Base-by-base conservation (phyloP, 2,797 vertebrate genomes). In the Hyperoplus lanceolatus region DNA sequence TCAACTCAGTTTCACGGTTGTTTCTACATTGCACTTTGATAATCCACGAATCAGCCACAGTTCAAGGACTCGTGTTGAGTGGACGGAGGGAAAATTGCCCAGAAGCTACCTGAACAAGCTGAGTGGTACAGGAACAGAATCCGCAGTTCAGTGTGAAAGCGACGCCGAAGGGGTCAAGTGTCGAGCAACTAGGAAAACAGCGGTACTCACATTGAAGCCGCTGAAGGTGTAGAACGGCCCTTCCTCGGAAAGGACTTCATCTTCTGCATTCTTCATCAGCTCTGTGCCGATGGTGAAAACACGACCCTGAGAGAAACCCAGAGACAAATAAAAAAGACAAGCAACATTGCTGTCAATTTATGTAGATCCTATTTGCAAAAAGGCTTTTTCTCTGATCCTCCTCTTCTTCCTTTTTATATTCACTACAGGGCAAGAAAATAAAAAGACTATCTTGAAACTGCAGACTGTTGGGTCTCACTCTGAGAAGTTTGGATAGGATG, bases 221-320 rank as follows among this genome's bases (percentile, higher is more conserved):
- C 75, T 82, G 82, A 96, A 96, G 36, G 74, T 92, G 87, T 95
- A 95, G 73, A 93, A 95, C 0, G 60, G 68, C 0, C 57, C 84
- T 0, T 39, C 8, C 5, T 93, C 93, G 0, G 70, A 70, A 4
- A 48, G 90, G n/a, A 96, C 91, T 14, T 94, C 92, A 49, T 95
- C 94, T 75, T 96, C 95, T 13, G 12, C 11, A 43, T 90, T 93
- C 66, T 65, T 93, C 95, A 95, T 95, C 73, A 95, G 87, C 62
- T 95, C 91, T 0, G 95, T 95, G 49, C 95, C 94, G 13, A 95
- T 94, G 70, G 90, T 93, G 82, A 95, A 95, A 55, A 70, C 51
- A 8, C 5, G 87, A 63, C 49, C 82, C 95, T 95, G 73, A 18
- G 29, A 29, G 29, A 77, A 63, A 73, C 48, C 0, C 29, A 29